Evolutionary conservation across 2,797 vertebrate species (phyloP), one percentile per base, ranked within the genome.

Genomic region (Neomorphus geoffroyi): DNA sequence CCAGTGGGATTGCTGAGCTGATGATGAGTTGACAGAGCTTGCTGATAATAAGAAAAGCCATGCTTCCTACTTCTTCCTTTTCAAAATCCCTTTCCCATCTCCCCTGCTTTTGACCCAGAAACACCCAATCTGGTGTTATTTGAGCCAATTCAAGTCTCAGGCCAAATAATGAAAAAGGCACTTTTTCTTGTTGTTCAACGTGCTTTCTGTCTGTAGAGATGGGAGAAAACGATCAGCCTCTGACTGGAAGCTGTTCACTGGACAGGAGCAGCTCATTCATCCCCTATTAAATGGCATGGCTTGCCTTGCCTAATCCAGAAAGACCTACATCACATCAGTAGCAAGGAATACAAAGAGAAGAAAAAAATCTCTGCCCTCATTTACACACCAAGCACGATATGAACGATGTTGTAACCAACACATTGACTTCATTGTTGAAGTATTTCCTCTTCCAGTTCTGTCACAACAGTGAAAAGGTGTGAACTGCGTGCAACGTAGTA

Each of bases 231-330:
- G 14, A 72, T 39, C 48, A 83, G 9, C 14, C 53, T 32, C 30
- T 54, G 51, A 54, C 39, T 56, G 80, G 30, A 37, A 88, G 11
- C 32, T 86, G 18, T 24, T 85, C 70, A 30, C 21, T 62, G 41
- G 14, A 48, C 5, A n/a, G 43, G 4, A 80, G 17, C 3, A 58
- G 21, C 5, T 78, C 32, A 22, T 17, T 21, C 48, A 24, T 77
- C 48, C n/a, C 2, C 0, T 27, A 26, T 33, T n/a, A 67, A 75
- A 70, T 0, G 1, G 3, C 53, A 77, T 30, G 45, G 51, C 21
- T 9, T 88, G 6, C 23, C 11, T 41, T 64, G 15, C 11, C 30
- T 83, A 53, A 70, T 43, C 48, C 39, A 88, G 45, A 50, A 77
- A 33, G 6, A 48, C 56, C 16, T 60, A 18, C 8, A 24, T 43